Evolutionary conservation across 1,140 invertebrate genomes (phyloP).

Genomic region (Zaprionus davidi): DNA sequence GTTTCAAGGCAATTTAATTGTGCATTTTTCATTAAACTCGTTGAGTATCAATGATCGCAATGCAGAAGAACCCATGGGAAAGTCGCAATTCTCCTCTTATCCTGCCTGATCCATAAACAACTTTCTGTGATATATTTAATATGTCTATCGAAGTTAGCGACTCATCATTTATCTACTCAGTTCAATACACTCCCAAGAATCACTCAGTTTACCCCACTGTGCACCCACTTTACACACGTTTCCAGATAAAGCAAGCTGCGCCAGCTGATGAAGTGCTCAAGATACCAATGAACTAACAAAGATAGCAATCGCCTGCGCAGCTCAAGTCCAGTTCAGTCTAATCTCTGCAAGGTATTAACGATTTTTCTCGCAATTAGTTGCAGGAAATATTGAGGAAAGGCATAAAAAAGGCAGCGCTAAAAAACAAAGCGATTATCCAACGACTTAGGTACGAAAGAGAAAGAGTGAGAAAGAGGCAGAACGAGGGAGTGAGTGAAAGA

Average conservation of each 20-base stretch:
- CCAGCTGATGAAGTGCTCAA: constrained; percentile 15
- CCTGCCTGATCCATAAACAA: too few species aligned
- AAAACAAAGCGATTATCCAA: constrained; percentile 70
- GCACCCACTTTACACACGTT: constrained; percentile 62
- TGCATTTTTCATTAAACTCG: rapidly evolving
- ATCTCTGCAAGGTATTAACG: constrained; percentile 56
- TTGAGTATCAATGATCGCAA: too few species aligned
- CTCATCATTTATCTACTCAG: background rate
- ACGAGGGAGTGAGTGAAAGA: background rate
- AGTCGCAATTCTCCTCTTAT: too few species aligned
- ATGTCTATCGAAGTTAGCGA: background rate
- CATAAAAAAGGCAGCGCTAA: constrained; percentile 53
- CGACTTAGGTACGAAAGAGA: constrained; percentile 57
- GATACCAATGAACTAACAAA: background rate
- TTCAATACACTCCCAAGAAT: background rate
- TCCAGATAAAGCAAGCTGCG: background rate
- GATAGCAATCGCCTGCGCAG: background rate
- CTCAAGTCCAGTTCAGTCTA: constrained; percentile 21
- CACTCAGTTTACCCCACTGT: background rate
- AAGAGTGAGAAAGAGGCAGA: background rate
- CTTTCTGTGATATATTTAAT: background rate
- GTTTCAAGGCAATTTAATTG: too few species aligned
- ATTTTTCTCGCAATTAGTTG: constrained; percentile 82
- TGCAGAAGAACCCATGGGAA: background rate
- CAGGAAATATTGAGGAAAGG: constrained; percentile 50